A percentile compares a stretch with the other conserved stretches of the same genome.
These are phyloP conservation scores for Papilio polytes DNA, from an alignment of 1,140 invertebrate genomes.

Conservation along the genomic window DNA sequence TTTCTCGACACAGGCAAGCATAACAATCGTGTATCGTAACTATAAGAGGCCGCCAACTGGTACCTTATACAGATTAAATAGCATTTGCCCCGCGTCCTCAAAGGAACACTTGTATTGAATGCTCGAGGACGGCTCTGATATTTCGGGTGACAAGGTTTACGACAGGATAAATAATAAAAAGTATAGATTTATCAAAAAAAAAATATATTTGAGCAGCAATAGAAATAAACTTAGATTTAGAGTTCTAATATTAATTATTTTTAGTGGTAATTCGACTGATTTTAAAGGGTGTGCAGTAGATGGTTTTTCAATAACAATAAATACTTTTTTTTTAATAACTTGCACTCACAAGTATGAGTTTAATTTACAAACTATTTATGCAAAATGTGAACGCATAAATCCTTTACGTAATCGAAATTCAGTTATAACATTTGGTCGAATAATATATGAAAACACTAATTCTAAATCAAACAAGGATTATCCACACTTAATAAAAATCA, in stretches of 20 bases:
- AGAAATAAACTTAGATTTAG: too few relatives aligned
- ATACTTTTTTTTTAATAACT: too few relatives aligned
- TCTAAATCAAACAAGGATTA: slow-evolving; percentile 1
- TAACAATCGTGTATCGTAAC: slow-evolving; percentile 52
- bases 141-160: slow-evolving; percentile 49
- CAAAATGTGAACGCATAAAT: background rate
- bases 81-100: slow-evolving; percentile 64
- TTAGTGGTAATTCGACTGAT: too few relatives aligned
- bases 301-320: too few relatives aligned
- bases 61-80: slow-evolving; percentile 74
- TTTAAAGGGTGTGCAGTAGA: background rate
- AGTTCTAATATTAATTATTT: too few relatives aligned
- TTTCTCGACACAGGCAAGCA: slow-evolving; percentile 58
- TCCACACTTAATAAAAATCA: slow-evolving; percentile 36
- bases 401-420: background rate
- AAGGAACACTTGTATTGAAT: slow-evolving; percentile 67
- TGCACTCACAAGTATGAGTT: too few relatives aligned
- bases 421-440: background rate
- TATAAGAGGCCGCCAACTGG: slow-evolving; percentile 55
- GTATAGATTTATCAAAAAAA: too few relatives aligned
- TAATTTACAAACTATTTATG: background rate
- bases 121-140: slow-evolving; percentile 55
- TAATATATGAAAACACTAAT: background rate
- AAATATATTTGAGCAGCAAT: too few relatives aligned
- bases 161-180: background rate